Conservation (phyloP, 2,888 invertebrate genomes). For the Dynastes maya region DNA sequence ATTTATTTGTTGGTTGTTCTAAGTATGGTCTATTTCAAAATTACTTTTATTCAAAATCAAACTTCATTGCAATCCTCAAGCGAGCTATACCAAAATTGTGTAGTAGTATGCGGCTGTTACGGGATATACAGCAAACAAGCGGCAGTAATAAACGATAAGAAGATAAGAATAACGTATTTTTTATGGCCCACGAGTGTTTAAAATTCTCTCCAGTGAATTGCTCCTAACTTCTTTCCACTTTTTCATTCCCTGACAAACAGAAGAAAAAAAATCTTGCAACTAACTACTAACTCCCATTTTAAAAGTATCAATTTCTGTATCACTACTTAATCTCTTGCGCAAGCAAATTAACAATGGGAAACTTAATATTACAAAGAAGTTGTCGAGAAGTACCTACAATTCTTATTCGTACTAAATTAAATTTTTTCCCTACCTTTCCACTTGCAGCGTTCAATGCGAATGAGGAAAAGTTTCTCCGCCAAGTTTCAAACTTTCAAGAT, state of each 20-base stretch:
- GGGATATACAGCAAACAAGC: no score
- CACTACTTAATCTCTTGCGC: conserved; percentile 13
- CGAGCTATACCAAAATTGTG: no score
- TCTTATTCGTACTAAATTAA: conserved; percentile 40
- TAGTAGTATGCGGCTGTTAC: no score
- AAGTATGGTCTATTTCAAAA: no score
- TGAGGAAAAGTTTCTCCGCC: conserved; percentile 47
- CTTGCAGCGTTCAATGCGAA: conserved; percentile 41
- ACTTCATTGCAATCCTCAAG: no score
- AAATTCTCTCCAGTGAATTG: neutral
- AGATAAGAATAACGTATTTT: no score
- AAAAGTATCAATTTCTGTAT: neutral
- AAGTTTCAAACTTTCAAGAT: conserved; percentile 58
- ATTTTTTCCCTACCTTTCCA: conserved; percentile 31
- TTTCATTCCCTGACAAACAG: neutral
- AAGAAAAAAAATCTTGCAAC: neutral
- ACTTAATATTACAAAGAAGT: conserved; percentile 29
- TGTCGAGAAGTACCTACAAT: conserved; percentile 29
- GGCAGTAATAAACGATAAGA: no score
- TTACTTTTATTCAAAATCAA: no score
- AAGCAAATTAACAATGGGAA: conserved; percentile 30
- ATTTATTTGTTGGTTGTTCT: no score
- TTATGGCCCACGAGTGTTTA: neutral
- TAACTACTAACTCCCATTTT: neutral
- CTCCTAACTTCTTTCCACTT: neutral